Conservation (phyloP, 2,888 invertebrate species). For the Amblyjoppa proteus region DNA sequence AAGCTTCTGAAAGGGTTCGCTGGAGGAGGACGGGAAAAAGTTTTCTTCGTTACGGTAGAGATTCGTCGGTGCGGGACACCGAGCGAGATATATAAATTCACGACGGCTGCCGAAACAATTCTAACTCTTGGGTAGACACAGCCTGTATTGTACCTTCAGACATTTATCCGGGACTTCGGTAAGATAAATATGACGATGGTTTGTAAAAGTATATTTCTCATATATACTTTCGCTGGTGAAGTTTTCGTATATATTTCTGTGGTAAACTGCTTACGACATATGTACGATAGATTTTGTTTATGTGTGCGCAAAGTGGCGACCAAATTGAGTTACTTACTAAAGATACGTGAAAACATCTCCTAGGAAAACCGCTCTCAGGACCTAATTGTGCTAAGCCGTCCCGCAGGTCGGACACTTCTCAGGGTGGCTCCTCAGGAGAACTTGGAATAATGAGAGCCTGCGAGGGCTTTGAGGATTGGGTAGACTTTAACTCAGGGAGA, state of each 20-base stretch:
- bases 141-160: conserved; percentile 19
- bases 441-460: too few species aligned
- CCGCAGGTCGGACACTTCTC: too few species aligned
- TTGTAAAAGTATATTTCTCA: not conserved
- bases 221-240: not conserved
- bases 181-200: not conserved
- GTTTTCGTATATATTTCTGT: not conserved
- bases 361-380: too few species aligned
- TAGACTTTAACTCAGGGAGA: too few species aligned
- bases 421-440: too few species aligned
- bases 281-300: not conserved
- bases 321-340: too few species aligned
- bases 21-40: conserved; percentile 43
- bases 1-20: conserved; percentile 50
- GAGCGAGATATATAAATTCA: conserved; percentile 49
- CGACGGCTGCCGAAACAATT: conserved; percentile 27
- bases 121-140: conserved; percentile 9
- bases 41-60: conserved; percentile 57
- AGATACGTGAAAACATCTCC: too few species aligned
- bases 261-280: not conserved
- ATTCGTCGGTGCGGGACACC: conserved; percentile 36
- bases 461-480: too few species aligned
- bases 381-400: too few species aligned
- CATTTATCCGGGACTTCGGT: not conserved
- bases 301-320: not conserved